Evolutionary conservation across 2,113 vertebrate species (phyloP).

Genomic region (Formicarius rufipectus): DNA sequence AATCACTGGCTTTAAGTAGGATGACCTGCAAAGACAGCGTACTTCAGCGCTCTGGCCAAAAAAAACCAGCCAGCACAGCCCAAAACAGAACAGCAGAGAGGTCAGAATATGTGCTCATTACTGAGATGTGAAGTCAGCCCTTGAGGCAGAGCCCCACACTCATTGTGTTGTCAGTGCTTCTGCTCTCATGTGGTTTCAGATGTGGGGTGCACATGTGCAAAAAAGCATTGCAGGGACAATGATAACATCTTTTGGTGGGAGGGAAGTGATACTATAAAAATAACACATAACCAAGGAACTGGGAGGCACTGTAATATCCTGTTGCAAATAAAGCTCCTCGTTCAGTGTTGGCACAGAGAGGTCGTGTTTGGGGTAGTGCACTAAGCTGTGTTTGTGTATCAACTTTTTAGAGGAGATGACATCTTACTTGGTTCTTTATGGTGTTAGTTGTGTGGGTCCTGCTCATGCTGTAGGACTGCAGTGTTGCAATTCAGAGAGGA

Average conservation of each 20-base stretch:
- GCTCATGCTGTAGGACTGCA: neutral
- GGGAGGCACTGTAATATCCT: neutral
- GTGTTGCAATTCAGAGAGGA: neutral
- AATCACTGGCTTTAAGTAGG: neutral
- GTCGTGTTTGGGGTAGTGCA: neutral
- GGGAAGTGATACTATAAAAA: neutral
- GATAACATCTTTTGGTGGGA: neutral
- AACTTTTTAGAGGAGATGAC: neutral
- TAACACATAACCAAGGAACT: neutral
- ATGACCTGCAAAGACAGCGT: neutral
- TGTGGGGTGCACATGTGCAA: neutral
- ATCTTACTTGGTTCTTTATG: neutral
- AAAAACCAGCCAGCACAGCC: neutral
- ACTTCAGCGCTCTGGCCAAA: neutral
- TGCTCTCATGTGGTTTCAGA: neutral
- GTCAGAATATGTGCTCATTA: neutral
- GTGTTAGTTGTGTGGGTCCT: neutral
- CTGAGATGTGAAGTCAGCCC: neutral
- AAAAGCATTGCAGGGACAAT: neutral
- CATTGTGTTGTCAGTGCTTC: neutral
- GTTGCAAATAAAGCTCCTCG: neutral
- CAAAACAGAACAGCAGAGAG: neutral
- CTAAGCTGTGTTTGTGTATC: neutral
- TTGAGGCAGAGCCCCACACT: rapidly evolving
- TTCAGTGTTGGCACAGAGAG: neutral